Evolutionary conservation across 2,888 invertebrate species (phyloP).

Genomic region (Caenorhabditis virilis): DNA sequence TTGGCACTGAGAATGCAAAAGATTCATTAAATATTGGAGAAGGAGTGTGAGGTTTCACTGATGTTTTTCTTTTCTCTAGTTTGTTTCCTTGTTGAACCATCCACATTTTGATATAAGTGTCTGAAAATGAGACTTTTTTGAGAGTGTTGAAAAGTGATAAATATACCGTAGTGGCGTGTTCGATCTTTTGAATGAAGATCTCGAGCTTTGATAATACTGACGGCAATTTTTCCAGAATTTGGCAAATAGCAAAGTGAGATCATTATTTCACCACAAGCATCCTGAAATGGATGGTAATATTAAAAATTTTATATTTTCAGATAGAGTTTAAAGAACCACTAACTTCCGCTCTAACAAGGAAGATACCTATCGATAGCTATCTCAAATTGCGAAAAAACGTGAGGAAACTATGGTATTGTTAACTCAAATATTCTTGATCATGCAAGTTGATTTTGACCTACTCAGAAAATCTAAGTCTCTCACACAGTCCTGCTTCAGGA

Average conservation of each 20-base stretch:
- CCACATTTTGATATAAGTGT: conserved; percentile 69
- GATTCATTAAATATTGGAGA: conserved; percentile 67
- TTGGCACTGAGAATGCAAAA: conserved; percentile 65
- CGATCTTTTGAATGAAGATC: conserved; percentile 77
- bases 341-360: too few relatives aligned
- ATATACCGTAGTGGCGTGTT: conserved; percentile 34
- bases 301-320: neutral
- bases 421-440: too few relatives aligned
- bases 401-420: too few relatives aligned
- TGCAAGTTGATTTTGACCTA: too few relatives aligned
- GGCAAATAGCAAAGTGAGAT: conserved; percentile 88
- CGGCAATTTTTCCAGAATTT: conserved; percentile 87
- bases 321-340: too few relatives aligned
- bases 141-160: neutral
- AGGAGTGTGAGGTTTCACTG: conserved; percentile 60
- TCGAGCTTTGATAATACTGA: conserved; percentile 87
- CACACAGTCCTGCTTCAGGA: too few relatives aligned
- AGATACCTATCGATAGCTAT: too few relatives aligned
- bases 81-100: conserved; percentile 67
- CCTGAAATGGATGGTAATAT: conserved; percentile 52
- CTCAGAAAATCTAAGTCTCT: too few relatives aligned
- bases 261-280: conserved; percentile 90
- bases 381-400: too few relatives aligned
- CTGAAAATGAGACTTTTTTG: conserved; percentile 33
- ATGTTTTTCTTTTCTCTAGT: conserved; percentile 67